Conservation (phyloP, 2,797 vertebrate genomes). For the Masticophis lateralis region DNA sequence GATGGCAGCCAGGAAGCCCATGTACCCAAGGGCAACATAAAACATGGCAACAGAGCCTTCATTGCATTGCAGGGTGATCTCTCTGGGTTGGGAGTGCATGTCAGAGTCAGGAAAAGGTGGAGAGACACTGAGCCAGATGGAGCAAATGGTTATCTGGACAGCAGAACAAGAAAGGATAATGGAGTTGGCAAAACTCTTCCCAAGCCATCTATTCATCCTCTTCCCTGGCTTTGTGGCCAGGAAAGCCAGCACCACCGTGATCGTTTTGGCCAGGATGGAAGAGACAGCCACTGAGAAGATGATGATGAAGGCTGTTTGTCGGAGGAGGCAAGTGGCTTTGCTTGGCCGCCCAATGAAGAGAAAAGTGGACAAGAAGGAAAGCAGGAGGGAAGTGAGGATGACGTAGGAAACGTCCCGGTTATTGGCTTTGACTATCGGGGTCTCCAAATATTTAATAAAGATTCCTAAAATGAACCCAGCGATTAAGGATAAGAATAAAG, state of each 20-base stretch:
- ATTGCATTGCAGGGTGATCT: background rate
- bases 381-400: background rate
- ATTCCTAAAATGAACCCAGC: background rate
- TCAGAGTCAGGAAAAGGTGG: background rate
- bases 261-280: background rate
- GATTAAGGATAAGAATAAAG: background rate
- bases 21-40: background rate
- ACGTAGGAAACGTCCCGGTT: background rate
- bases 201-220: background rate
- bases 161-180: background rate
- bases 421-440: background rate
- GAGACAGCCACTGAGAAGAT: background rate
- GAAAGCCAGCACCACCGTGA: background rate
- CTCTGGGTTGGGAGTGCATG: background rate
- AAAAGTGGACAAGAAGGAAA: background rate
- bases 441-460: background rate
- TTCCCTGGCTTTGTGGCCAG: background rate
- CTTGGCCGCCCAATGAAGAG: background rate
- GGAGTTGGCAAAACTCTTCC: background rate
- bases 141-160: background rate
- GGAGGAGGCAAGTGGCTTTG: background rate
- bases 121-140: background rate
- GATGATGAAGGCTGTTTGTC: background rate
- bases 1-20: background rate
- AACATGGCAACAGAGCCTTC: background rate